These are phyloP conservation scores for Odocoileus hemionus DNA, from an alignment of 2,113 vertebrate species.

Conservation along the genomic window DNA sequence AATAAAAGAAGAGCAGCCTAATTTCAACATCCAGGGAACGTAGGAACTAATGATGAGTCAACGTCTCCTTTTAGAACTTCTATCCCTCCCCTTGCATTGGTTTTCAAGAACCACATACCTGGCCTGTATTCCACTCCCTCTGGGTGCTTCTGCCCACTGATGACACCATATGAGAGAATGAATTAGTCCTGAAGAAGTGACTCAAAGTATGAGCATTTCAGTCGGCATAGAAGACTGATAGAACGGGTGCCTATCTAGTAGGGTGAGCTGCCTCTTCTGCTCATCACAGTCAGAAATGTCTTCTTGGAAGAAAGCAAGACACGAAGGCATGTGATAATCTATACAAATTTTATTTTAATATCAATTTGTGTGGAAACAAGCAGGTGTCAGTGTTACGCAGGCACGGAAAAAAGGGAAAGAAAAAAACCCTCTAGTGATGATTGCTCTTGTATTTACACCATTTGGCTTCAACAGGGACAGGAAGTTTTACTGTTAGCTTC, in stretches of 20 bases:
- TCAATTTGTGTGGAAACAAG: conserved; percentile 72
- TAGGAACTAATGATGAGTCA: background rate
- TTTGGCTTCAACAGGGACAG: conserved; percentile 91
- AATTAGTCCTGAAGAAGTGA: conserved; percentile 25
- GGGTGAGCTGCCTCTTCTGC: background rate
- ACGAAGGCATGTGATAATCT: conserved; percentile 65
- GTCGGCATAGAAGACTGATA: background rate
- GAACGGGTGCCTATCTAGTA: background rate
- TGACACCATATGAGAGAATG: background rate
- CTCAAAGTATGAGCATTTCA: background rate
- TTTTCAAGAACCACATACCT: background rate
- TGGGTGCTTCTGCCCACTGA: background rate
- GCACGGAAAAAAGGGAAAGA: conserved; percentile 47
- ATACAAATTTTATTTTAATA: conserved; percentile 76
- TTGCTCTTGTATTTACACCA: conserved; percentile 55
- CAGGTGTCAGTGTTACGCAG: conserved; percentile 62
- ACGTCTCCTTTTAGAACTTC: background rate
- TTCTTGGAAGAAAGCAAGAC: conserved; percentile 53
- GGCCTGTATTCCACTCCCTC: background rate
- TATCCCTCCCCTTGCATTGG: background rate
- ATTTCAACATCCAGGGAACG: background rate
- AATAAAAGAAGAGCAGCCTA: background rate
- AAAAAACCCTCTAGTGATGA: conserved; percentile 44
- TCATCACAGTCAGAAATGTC: background rate
- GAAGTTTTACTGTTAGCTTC: conserved; percentile 81